These are phyloP conservation scores for Holcopasites calliopsidis DNA, from an alignment of 1,140 invertebrate species.

Conservation along the genomic window DNA sequence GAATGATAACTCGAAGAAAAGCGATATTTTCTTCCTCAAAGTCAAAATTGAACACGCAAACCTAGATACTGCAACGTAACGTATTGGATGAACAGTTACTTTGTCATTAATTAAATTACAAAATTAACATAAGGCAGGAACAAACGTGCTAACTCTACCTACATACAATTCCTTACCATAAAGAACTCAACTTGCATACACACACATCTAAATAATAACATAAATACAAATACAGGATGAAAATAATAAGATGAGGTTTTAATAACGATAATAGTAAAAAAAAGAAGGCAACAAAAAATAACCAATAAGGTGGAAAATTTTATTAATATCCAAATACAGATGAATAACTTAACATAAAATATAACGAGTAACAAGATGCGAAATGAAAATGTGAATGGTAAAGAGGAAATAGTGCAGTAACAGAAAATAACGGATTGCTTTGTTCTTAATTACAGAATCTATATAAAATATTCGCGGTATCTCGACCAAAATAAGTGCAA, in stretches of 20 bases:
- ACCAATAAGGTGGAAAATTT: slow-evolving; percentile 55
- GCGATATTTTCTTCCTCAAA: too few species aligned
- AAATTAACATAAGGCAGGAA: not conserved
- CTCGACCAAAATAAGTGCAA: slow-evolving; percentile 84
- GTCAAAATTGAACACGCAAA: too few species aligned
- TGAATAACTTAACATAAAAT: slow-evolving; percentile 63
- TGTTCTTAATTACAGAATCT: slow-evolving; percentile 18
- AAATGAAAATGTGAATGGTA: slow-evolving; percentile 47
- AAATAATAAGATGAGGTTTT: not conserved
- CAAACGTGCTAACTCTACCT: not conserved
- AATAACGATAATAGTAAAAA: not conserved
- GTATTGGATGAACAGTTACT: too few species aligned
- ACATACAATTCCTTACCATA: not conserved
- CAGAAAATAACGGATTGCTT: slow-evolving; percentile 4
- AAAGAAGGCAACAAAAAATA: slow-evolving; percentile 54
- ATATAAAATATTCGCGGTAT: slow-evolving; percentile 84
- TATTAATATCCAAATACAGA: slow-evolving; percentile 62
- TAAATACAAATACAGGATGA: not conserved
- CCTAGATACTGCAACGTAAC: too few species aligned
- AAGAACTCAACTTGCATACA: not conserved
- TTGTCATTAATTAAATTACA: not conserved
- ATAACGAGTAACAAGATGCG: slow-evolving; percentile 43
- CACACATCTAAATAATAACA: not conserved
- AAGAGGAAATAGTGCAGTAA: slow-evolving; percentile 5
- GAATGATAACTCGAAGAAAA: too few species aligned